phyloP scores from a whole-genome alignment of 2,797 vertebrate species.

The Anguilla obscura region DNA sequence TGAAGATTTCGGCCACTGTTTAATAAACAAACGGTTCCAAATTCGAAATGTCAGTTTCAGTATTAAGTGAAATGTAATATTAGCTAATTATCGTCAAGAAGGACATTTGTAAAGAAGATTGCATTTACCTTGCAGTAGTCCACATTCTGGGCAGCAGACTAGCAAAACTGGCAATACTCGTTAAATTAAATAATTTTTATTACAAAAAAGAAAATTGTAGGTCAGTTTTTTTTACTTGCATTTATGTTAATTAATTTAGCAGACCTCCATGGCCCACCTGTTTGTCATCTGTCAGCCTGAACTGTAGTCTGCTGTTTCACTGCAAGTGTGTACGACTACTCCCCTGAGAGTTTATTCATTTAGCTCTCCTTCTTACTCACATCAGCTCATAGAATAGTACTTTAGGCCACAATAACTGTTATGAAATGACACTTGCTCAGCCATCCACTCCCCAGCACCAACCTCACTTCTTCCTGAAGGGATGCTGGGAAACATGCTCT shows the following conservation, averaged over 20 bases:
- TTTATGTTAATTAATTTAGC: neutral
- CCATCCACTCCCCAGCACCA: neutral
- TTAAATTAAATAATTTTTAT: neutral
- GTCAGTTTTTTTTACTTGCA: neutral
- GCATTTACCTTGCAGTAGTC: neutral
- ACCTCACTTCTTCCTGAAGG: neutral
- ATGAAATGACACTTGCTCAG: neutral
- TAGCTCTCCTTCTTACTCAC: neutral
- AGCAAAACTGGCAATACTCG: neutral
- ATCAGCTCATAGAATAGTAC: neutral
- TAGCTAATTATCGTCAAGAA: neutral
- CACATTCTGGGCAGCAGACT: neutral
- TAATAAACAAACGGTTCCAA: neutral
- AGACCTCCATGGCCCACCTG: constrained; percentile 1
- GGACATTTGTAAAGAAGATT: neutral
- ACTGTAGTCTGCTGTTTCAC: neutral
- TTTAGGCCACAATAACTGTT: neutral
- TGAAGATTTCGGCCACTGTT: neutral
- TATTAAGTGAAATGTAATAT: neutral
- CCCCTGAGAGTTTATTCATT: neutral
- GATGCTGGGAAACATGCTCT: neutral
- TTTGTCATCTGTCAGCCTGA: neutral
- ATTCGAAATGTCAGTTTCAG: neutral
- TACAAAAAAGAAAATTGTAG: neutral
- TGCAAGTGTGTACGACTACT: neutral